Conservation (phyloP, 2,113 vertebrate genomes). For the Cheilinus undulatus region DNA sequence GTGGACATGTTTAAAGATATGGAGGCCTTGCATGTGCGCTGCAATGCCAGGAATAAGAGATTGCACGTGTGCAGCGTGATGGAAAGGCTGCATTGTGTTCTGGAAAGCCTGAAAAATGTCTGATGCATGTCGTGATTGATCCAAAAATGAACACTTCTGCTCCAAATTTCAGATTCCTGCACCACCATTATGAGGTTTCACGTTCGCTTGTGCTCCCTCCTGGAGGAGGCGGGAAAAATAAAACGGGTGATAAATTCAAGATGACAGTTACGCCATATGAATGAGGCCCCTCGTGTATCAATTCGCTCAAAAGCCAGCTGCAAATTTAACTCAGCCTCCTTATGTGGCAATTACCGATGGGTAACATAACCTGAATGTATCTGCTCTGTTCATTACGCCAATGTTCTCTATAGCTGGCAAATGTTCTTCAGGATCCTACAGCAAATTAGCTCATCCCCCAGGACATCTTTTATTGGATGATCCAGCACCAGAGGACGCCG, state of each 20-base stretch:
- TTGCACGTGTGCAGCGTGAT: slow-evolving; percentile 10
- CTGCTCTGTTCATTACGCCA: slow-evolving; percentile 64
- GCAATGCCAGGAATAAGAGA: slow-evolving; percentile 32
- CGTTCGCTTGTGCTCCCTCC: slow-evolving; percentile 15
- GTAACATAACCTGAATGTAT: slow-evolving; percentile 63
- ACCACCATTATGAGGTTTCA: not conserved
- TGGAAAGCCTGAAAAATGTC: not conserved
- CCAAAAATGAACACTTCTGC: slow-evolving; percentile 1
- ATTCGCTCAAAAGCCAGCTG: slow-evolving; percentile 68
- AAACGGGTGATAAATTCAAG: slow-evolving; percentile 70
- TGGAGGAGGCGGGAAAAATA: slow-evolving; percentile 46
- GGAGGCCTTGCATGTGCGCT: slow-evolving; percentile 55
- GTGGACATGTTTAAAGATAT: slow-evolving; percentile 66
- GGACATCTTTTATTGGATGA: slow-evolving; percentile 74
- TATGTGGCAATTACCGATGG: slow-evolving; percentile 72
- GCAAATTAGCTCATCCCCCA: slow-evolving; percentile 73
- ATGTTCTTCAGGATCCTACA: slow-evolving; percentile 73
- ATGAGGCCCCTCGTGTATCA: slow-evolving; percentile 67
- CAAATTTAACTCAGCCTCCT: slow-evolving; percentile 67
- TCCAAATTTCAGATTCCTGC: slow-evolving; percentile 27
- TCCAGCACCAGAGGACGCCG: slow-evolving; percentile 48
- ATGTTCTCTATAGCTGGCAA: slow-evolving; percentile 65
- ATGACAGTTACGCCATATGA: slow-evolving; percentile 65
- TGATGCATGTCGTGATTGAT: slow-evolving; percentile 26
- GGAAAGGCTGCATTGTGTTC: slow-evolving; percentile 13